Conservation (phyloP, 2,888 invertebrate genomes). For the Callyntrura sp. region DNA sequence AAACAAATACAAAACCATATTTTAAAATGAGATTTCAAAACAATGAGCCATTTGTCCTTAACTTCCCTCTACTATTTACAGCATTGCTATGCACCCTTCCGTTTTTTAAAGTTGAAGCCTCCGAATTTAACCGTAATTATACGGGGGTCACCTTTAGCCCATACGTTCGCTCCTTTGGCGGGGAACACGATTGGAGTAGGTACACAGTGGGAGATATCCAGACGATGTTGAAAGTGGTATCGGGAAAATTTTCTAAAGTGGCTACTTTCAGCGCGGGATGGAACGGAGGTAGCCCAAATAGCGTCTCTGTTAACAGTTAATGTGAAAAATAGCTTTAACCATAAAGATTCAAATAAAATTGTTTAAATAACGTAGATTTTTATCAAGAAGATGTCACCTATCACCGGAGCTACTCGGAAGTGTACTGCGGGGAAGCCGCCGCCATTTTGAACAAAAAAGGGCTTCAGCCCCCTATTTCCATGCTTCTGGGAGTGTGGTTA, state of each 20-base stretch:
- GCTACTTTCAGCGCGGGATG: conserved; percentile 60
- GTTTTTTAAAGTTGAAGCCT: no score
- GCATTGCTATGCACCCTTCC: no score
- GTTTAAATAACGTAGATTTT: no score
- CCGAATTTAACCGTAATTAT: no score
- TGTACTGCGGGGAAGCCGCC: conserved; percentile 46
- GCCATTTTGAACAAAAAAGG: conserved; percentile 43
- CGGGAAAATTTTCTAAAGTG: conserved; percentile 53
- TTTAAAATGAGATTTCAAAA: no score
- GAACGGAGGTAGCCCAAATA: conserved; percentile 59
- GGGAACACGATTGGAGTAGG: conserved; percentile 31
- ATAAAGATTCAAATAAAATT: neutral
- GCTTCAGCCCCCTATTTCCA: neutral
- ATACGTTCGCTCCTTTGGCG: no score
- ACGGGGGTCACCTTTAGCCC: no score
- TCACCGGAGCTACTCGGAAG: conserved; percentile 4
- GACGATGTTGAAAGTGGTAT: conserved; percentile 61
- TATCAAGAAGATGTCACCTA: conserved; percentile 25
- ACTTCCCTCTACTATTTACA: no score
- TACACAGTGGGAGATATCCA: conserved; percentile 39
- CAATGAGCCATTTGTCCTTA: no score
- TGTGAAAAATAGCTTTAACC: neutral
- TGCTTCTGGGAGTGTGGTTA: conserved; percentile 52
- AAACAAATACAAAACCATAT: no score
- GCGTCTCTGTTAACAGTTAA: neutral